phyloP scores from a whole-genome alignment of 1,140 invertebrate genomes.

The Pseudomyrmex pallidus region DNA sequence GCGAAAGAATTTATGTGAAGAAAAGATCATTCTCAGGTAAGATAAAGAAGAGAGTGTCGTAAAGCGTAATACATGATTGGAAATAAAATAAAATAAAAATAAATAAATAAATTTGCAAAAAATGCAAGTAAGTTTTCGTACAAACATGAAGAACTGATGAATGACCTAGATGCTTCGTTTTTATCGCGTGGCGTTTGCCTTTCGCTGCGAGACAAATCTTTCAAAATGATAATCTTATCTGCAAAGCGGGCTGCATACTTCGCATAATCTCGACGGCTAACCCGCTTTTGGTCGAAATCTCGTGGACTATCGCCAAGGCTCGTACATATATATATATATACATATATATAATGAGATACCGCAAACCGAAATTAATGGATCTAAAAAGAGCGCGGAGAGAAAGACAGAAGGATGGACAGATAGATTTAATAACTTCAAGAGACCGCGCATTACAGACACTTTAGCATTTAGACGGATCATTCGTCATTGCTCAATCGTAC shows the following conservation, averaged over 20 bases:
- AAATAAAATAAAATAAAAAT: neutral
- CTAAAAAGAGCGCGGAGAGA: conserved; percentile 51
- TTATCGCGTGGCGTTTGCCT: neutral
- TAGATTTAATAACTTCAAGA: conserved; percentile 70
- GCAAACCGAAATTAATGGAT: conserved; percentile 69
- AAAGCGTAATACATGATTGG: neutral
- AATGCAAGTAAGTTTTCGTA: neutral
- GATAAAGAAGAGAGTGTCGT: neutral
- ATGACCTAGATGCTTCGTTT: conserved; percentile 31
- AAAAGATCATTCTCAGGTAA: neutral
- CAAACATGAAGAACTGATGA: neutral
- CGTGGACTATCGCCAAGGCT: neutral
- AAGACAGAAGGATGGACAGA: conserved; percentile 59
- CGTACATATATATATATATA: neutral
- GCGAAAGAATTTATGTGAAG: neutral
- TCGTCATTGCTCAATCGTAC: conserved; percentile 74
- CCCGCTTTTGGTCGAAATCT: conserved; percentile 16
- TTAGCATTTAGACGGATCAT: conserved; percentile 69
- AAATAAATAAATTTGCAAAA: neutral
- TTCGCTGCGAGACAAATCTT: conserved; percentile 35
- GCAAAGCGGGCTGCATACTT: conserved; percentile 51
- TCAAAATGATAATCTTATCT: conserved; percentile 62
- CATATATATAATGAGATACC: conserved; percentile 60
- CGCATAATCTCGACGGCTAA: conserved; percentile 26
- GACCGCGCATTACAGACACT: conserved; percentile 70